Evolutionary conservation across 2,113 vertebrate species (phyloP), one percentile per base, ranked within the genome.

Genomic region (Tragulus kanchil): DNA sequence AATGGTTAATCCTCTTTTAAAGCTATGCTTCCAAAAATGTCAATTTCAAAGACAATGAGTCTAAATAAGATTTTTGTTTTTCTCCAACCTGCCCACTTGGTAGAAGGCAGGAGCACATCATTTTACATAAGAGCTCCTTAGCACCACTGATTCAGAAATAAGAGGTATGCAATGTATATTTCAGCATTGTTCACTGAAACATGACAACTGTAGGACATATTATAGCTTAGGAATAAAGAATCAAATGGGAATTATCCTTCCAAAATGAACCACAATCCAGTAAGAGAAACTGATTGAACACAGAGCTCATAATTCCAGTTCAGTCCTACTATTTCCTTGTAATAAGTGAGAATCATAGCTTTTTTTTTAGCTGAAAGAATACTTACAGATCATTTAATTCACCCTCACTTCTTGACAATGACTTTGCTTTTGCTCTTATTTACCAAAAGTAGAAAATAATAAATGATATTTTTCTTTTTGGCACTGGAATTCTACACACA

Each of bases 321-420:
- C 64, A 94, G 86, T 81, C 71, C 13, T n/a, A 50, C 17, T 54
- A 81, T 42, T 96, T 90, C 62, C 26, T 58, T 19, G 42, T 52
- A 62, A 89, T 14, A 79, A 36, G 14, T 82, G 23, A 79, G 54
- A 96, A 89, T 61, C 1, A 59, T 1, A 81, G 8, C 5, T 56
- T 73, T 88, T 58, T 64, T 36, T 93, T 93, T 75, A 87, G 45
- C 3, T 31, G 45, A 16, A 96, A 92, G 62, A 64, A 97, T 93
- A 16, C 26, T 90, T 92, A 73, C 5, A 73, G 56, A 94, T 94
- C 48, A 89, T 64, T 65, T 78, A 77, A 84, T 59, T 79, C 59
- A 93, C 8, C 17, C 26, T 13, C 17, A 91, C 5, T 12, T 93
- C 75, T 87, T 94, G 65, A 75, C 21, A 90, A 71, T 42, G 31